These are phyloP conservation scores for Polypedilum vanderplanki DNA, from an alignment of 1,140 invertebrate species.

Conservation along the genomic window DNA sequence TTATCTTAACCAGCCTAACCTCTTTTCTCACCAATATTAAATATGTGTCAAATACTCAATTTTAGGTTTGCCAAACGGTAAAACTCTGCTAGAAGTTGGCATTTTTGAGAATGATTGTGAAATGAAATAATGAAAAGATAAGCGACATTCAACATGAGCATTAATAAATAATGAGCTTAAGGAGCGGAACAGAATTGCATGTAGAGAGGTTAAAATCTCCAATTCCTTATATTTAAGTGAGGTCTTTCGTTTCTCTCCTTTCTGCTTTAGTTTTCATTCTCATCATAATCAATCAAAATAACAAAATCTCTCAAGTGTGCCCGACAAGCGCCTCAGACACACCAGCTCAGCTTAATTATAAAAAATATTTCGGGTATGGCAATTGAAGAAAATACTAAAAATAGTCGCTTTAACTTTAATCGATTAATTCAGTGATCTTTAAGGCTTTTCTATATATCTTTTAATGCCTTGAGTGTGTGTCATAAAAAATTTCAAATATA, in stretches of 20 bases:
- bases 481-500: background rate
- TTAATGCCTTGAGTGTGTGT: too few relatives aligned
- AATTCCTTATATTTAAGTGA: background rate
- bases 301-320: background rate
- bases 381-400: too few relatives aligned
- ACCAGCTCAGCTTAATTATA: too few relatives aligned
- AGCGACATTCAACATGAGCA: background rate
- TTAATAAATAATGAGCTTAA: background rate
- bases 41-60: background rate
- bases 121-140: background rate
- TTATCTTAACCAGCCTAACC: background rate
- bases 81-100: background rate
- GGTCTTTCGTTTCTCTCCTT: background rate
- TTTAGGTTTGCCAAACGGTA: constrained; percentile 4
- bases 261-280: background rate
- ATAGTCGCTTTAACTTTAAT: too few relatives aligned
- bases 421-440: too few relatives aligned
- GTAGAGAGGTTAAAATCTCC: background rate
- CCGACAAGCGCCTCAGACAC: too few relatives aligned
- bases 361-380: too few relatives aligned
- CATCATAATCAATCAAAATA: constrained; percentile 6
- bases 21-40: background rate
- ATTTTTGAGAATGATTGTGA: background rate
- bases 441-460: too few relatives aligned
- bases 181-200: background rate